These are phyloP conservation scores for Reticulitermes speratus DNA, from an alignment of 1,140 invertebrate species.

Conservation along the genomic window DNA sequence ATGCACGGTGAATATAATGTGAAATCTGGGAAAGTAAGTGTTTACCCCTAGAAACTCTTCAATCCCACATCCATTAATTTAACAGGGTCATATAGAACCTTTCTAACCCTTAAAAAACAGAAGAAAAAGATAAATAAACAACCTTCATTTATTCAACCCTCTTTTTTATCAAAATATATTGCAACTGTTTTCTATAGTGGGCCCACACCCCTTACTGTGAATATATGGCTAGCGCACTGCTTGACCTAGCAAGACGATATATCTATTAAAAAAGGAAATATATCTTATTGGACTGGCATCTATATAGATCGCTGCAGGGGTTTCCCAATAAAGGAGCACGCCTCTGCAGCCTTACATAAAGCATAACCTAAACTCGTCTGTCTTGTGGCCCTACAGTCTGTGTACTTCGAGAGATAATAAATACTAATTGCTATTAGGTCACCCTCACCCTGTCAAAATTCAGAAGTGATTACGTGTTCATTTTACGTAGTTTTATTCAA, in stretches of 20 bases:
- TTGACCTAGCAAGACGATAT: background rate
- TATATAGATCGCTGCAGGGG: background rate
- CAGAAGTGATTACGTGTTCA: too few relatives aligned
- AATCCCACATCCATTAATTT: background rate
- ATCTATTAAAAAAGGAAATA: conserved; percentile 3
- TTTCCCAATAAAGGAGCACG: background rate
- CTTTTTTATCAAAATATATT: background rate
- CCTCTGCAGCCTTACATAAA: background rate
- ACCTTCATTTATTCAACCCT: background rate
- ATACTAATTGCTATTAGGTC: too few relatives aligned
- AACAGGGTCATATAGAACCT: background rate
- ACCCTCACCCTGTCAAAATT: too few relatives aligned
- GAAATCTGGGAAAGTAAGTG: background rate
- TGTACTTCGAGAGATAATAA: too few relatives aligned
- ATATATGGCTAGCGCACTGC: background rate
- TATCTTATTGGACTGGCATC: conserved; percentile 8
- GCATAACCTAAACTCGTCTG: background rate
- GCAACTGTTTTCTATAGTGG: background rate
- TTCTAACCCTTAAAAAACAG: background rate
- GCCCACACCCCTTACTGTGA: background rate
- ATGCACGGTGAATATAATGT: too few relatives aligned
- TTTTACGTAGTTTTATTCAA: too few relatives aligned
- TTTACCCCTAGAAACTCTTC: background rate
- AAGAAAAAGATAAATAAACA: background rate
- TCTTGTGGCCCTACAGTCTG: background rate